A percentile compares a stretch with the other conserved stretches of the same genome.
These are phyloP conservation scores for Penelope pileata DNA, from an alignment of 2,113 vertebrate species.

Conservation along the genomic window DNA sequence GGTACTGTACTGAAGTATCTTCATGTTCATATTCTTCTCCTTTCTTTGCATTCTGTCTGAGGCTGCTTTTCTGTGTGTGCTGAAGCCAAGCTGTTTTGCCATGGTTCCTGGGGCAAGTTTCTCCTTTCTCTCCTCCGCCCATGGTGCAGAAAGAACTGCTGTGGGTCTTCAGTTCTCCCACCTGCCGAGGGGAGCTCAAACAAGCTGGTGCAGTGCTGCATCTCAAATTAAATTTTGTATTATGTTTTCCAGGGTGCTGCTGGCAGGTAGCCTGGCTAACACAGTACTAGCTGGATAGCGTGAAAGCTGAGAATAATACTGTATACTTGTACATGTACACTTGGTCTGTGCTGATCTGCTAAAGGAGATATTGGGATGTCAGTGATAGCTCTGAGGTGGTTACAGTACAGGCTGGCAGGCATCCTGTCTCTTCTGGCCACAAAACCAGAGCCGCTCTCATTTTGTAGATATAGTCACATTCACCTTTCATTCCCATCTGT, in stretches of 20 bases:
- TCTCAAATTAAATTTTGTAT: not conserved
- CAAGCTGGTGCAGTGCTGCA: accelerated
- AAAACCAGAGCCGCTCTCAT: not conserved
- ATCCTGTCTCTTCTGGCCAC: not conserved
- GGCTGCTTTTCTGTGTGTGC: not conserved
- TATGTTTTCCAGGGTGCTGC: not conserved
- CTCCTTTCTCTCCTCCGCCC: not conserved
- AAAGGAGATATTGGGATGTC: not conserved
- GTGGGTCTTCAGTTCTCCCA: not conserved
- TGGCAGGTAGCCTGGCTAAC: not conserved
- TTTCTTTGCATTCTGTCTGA: too few relatives aligned
- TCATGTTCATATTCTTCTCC: not conserved
- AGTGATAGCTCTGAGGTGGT: not conserved
- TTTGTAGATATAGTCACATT: not conserved
- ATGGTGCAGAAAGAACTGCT: not conserved
- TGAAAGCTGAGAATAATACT: not conserved
- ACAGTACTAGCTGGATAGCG: not conserved
- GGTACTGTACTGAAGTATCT: not conserved
- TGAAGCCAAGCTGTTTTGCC: not conserved
- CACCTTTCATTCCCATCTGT: not conserved
- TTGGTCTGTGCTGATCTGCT: not conserved
- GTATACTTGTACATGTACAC: not conserved
- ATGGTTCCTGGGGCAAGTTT: not conserved
- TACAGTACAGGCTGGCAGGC: not conserved
- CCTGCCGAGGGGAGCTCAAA: not conserved